These are phyloP conservation scores for Nomada flava DNA, from an alignment of 2,888 invertebrate species.

Conservation along the genomic window DNA sequence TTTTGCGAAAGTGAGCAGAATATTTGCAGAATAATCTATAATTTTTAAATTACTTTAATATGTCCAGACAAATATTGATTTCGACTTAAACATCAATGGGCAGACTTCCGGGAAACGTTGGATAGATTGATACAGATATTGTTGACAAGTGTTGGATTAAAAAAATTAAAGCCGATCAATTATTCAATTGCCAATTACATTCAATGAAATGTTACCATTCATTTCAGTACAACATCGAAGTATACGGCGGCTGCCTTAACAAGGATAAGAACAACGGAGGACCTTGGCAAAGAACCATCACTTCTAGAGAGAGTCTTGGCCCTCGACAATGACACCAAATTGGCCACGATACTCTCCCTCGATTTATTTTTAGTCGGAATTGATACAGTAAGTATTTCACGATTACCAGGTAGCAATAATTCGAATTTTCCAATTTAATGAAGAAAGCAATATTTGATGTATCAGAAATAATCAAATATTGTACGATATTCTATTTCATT, in stretches of 20 bases:
- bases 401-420: too few species aligned
- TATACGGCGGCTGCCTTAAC: slow-evolving; percentile 87
- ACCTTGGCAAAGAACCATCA: slow-evolving; percentile 85
- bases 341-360: slow-evolving; percentile 89
- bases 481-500: too few species aligned
- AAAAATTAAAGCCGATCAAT: too few species aligned
- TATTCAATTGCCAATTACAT: too few species aligned
- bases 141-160: too few species aligned
- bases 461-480: too few species aligned
- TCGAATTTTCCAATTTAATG: background rate
- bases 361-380: slow-evolving; percentile 93
- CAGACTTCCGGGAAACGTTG: background rate
- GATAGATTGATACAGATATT: background rate
- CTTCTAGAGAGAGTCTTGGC: slow-evolving; percentile 88
- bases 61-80: too few species aligned
- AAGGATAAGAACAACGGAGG: slow-evolving; percentile 75
- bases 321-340: slow-evolving; percentile 86
- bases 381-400: slow-evolving; percentile 87
- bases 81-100: too few species aligned
- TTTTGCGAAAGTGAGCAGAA: background rate
- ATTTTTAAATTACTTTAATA: too few species aligned
- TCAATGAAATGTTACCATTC: too few species aligned
- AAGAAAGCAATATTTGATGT: background rate
- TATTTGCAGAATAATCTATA: background rate
- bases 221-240: slow-evolving; percentile 86